Base-by-base conservation (phyloP, 2,888 invertebrate genomes). In the Endotricha flammealis region DNA sequence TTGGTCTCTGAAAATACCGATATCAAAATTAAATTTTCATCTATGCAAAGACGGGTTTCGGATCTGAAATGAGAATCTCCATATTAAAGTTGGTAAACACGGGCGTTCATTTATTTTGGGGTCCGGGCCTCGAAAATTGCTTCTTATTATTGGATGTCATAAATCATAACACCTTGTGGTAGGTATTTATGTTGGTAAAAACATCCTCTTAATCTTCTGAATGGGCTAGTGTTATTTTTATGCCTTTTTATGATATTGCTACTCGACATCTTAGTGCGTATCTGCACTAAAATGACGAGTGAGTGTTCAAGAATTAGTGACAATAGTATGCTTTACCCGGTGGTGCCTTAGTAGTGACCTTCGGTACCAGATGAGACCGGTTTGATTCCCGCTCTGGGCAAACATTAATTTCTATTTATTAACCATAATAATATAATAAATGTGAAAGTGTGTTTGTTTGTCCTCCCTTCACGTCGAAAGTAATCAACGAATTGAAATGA, bases 51-150 rank as follows among this genome's bases (percentile, higher is more conserved):
- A 56, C 58, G 52, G 60, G 53, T 51, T 58, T 49, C 48, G 57
- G 64, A 74, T 74, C 74, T 74, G 69, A 73, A 73, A 74, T 73
- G 71, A 66, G 67, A 73, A 73, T 73, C 75, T 72, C 58, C 64
- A 69, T 70, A 70, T 73, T 69, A 71, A 68, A 63, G 64, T 54
- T 62, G 70, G 75, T 73, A 75, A 72, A 75, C 75, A 74, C 47
- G 56, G 53, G 53, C 45, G 48, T 57, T 54, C 65, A 57, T 67
- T 67, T 70, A 65, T 68, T 67, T 64, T 46, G 53, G 54, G 49
- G 45, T 39, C 42, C 39, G 44, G 53, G 57, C 45, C 61, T 54
- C 47, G 60, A 64, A 71, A 68, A 72, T 68, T 72, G 68, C 35
- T 60, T 55, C 60, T 65, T 73, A 70, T 69, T 67, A 71, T 71